These are phyloP conservation scores for Neoitamus cyanurus DNA, from an alignment of 2,888 invertebrate genomes.

Conservation along the genomic window DNA sequence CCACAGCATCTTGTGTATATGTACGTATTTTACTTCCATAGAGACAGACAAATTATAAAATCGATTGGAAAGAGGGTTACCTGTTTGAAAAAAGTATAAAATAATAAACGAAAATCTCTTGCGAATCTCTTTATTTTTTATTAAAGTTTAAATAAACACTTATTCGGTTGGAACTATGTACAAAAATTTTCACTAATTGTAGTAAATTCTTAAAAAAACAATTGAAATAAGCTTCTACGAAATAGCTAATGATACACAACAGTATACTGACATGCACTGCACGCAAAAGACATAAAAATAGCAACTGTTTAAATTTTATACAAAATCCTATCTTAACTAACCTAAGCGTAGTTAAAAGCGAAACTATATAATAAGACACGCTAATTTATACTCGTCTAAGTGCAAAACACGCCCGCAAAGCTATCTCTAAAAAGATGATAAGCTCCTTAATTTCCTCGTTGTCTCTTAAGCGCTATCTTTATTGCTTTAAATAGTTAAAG, in stretches of 20 bases:
- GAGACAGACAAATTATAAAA: no score
- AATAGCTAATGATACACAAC: background rate
- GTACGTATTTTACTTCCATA: no score
- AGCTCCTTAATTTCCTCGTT: background rate
- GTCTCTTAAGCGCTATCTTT: background rate
- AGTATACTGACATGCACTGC: constrained; percentile 12
- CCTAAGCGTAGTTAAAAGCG: background rate
- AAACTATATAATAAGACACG: background rate
- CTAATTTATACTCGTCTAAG: background rate
- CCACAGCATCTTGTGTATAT: no score
- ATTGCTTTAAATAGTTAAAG: background rate
- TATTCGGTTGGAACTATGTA: background rate
- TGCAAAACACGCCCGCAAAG: background rate
- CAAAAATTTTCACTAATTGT: background rate
- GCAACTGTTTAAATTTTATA: background rate
- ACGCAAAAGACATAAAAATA: constrained; percentile 41
- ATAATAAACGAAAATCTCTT: background rate
- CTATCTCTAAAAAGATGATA: background rate
- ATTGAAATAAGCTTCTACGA: background rate
- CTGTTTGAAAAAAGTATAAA: background rate
- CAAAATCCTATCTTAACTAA: background rate
- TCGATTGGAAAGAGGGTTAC: no score
- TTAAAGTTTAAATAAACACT: background rate
- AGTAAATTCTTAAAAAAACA: constrained; percentile 12
- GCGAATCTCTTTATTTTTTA: background rate